Evolutionary conservation across 2,888 invertebrate species (phyloP).

Genomic region (Rugalucina vietnamica): DNA sequence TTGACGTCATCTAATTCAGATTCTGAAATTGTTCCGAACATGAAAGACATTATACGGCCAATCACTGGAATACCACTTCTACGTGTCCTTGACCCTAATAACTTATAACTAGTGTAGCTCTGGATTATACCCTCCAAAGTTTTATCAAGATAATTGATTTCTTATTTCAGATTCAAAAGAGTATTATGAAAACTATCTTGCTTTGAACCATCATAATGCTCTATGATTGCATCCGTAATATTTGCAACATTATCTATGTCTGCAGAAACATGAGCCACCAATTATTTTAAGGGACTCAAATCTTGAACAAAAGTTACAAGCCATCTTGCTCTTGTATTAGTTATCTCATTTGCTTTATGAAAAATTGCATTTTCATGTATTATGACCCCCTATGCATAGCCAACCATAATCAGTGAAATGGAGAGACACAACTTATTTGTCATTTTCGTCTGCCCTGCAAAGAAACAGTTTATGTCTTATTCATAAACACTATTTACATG

Average conservation of each 20-base stretch:
- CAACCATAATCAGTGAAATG: background rate
- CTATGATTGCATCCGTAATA: background rate
- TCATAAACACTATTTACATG: no score
- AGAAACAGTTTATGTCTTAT: background rate
- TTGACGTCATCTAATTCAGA: background rate
- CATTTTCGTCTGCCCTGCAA: background rate
- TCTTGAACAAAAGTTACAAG: slow-evolving; percentile 1
- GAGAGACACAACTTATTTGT: background rate
- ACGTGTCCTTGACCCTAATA: background rate
- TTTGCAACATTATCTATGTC: background rate
- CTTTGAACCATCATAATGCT: background rate
- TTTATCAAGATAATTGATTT: background rate
- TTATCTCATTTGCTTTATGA: background rate
- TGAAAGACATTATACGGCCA: background rate
- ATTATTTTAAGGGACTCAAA: background rate
- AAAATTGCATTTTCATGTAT: background rate
- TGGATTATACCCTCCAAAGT: background rate
- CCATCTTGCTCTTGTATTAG: background rate
- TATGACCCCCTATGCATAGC: slow-evolving; percentile 7
- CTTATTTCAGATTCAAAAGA: background rate
- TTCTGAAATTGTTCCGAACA: slow-evolving; percentile 2
- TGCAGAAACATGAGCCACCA: background rate
- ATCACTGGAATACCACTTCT: background rate
- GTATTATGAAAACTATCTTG: background rate
- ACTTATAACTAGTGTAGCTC: background rate